Conservation (phyloP, 1,140 invertebrate species). For the Antheraea mylitta region DNA sequence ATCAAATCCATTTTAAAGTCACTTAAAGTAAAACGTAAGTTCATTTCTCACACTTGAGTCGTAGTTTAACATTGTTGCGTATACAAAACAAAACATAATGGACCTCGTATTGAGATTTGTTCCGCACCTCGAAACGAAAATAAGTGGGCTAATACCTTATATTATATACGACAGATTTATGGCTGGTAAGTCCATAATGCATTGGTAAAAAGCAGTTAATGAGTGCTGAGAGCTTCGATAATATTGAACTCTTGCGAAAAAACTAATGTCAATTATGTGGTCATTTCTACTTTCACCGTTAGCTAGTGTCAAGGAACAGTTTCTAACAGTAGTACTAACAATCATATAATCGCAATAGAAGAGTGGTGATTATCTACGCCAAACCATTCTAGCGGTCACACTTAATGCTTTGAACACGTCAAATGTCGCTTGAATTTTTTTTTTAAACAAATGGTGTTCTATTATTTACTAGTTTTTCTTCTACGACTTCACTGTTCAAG, state of each 20-base stretch:
- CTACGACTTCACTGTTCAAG: no score
- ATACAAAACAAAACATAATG: constrained; percentile 1
- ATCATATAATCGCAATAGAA: not conserved
- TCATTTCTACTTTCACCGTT: not conserved
- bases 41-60: constrained; percentile 10
- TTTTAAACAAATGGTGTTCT: not conserved
- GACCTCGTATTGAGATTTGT: constrained; percentile 35
- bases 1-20: constrained; percentile 8
- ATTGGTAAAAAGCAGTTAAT: constrained; percentile 38
- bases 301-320: not conserved
- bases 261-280: not conserved
- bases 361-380: not conserved
- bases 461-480: not conserved
- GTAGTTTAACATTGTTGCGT: not conserved
- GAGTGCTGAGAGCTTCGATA: constrained; percentile 22
- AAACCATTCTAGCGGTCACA: not conserved
- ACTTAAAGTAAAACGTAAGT: constrained; percentile 5
- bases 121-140: constrained; percentile 23
- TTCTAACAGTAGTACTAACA: not conserved
- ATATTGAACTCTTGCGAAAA: constrained; percentile 16
- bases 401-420: not conserved
- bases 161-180: constrained; percentile 58
- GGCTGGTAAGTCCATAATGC: no score
- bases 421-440: not conserved
- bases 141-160: constrained; percentile 44